Conservation (phyloP, 2,888 invertebrate species). For the Oithona nana region DNA sequence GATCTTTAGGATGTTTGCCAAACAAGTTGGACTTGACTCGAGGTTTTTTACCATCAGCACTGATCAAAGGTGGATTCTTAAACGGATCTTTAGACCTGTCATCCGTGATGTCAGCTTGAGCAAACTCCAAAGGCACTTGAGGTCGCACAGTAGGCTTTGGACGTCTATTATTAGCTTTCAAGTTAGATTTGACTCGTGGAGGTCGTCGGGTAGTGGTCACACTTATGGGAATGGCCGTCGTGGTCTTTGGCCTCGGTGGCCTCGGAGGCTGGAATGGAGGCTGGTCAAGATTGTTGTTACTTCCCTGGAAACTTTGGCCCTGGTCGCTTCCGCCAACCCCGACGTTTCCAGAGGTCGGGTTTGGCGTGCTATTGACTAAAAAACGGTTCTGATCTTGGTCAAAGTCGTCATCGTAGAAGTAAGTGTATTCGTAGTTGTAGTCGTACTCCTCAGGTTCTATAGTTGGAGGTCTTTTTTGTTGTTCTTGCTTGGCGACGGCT, state of each 20-base stretch:
- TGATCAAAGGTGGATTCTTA: conserved; percentile 5
- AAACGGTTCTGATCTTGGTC: conserved; percentile 13
- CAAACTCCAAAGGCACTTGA: not conserved
- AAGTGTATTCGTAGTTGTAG: conserved; percentile 5
- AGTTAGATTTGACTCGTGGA: conserved; percentile 10
- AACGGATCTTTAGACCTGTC: conserved; percentile 3
- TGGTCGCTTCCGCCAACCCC: conserved; percentile 7
- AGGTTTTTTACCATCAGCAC: conserved; percentile 5
- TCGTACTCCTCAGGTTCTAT: not conserved
- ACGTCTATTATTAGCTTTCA: not conserved
- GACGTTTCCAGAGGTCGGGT: not conserved
- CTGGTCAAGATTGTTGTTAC: not conserved
- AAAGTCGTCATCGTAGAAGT: not conserved
- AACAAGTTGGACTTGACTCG: conserved; percentile 8
- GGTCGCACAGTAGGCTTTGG: not conserved
- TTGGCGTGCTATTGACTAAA: conserved; percentile 17
- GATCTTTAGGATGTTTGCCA: not conserved
- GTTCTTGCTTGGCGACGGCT: not conserved
- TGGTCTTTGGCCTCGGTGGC: not conserved
- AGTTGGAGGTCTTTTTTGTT: not conserved
- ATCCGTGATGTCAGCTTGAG: not conserved
- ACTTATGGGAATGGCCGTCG: conserved; percentile 13
- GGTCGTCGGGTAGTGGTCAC: conserved; percentile 15
- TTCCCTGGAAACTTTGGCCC: conserved; percentile 2
- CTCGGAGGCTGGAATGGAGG: not conserved